Evolutionary conservation across 2,888 invertebrate genomes (phyloP), one percentile per base, ranked within the genome.

Genomic region (Drosophila infuscata): DNA sequence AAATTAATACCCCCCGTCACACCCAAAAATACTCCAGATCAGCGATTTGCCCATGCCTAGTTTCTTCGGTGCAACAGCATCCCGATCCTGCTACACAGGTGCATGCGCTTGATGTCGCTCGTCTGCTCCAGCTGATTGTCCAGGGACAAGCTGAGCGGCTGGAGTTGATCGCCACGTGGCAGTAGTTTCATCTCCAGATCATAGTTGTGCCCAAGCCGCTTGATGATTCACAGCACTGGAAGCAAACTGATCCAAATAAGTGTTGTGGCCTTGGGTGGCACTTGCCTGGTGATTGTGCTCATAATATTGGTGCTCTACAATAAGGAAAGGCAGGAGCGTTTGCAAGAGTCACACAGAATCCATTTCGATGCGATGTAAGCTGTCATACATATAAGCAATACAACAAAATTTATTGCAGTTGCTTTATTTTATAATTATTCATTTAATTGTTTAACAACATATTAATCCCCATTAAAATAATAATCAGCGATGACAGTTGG

Each of bases 241-340:
- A 96, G 98, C 92, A 97, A 98, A 93, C 94, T 98, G 63, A 98
- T 99, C 91, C 93, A 98, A n/a, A 95, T 98, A 93, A 98, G 98
- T 91, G 98, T 98, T 0, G 96, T 96, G 72, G 98, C 98, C 0
- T 94, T 99, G 67, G 95, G 97, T 8, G 97, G 96, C 17, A 97
- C 98, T 15, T 97, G 98, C 92, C 94, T 96, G 53, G 94, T 98
- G 43, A 97, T 99, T 73, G 96, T 96, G 66, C 94, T 96, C n/a
- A 96, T 98, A 88, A 98, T 98, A 65, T 94, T 96, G 36, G 96
- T 96, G 57, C 94, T 99, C 49, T 97, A 98, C 92, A 97, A 97
- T 95, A 97, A 97, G 91, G 99, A 99, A 93, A 95, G 95, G 84
- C 95, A 95, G 78, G 97, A 97, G 90, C 95, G 95, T 81, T 92